Percentiles rank a stretch among this genome's conserved stretches.
phyloP scores from a whole-genome alignment of 2,888 invertebrate genomes.

The Dinocampus coccinellae region DNA sequence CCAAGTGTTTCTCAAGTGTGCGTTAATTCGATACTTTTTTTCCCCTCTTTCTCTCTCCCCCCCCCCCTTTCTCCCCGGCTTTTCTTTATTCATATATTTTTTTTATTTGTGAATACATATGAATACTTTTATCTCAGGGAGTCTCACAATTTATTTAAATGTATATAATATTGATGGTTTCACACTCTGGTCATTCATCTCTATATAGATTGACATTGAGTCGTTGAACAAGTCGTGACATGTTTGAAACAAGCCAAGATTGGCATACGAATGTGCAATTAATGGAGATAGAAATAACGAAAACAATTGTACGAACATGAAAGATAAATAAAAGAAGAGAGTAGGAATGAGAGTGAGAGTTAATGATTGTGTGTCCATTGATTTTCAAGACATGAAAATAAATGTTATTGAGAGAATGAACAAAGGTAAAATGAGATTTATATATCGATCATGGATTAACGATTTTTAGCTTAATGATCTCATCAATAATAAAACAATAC shows the following conservation, averaged over 20 bases:
- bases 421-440: neutral
- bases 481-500: conserved; percentile 26
- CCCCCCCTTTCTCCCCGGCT: neutral
- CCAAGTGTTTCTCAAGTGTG: conserved; percentile 20
- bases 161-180: neutral
- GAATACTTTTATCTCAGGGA: neutral
- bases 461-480: conserved; percentile 17
- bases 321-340: neutral
- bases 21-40: conserved; percentile 30
- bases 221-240: no score
- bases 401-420: neutral
- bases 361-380: neutral
- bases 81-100: neutral
- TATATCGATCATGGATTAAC: conserved; percentile 17
- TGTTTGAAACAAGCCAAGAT: neutral
- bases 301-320: neutral
- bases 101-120: conserved; percentile 3
- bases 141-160: neutral
- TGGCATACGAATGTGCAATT: conserved; percentile 1
- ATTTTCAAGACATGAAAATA: neutral
- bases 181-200: conserved; percentile 20
- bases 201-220: conserved; percentile 14
- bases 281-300: neutral
- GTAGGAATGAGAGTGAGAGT: neutral
- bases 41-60: neutral